These are phyloP conservation scores for Acridotheres tristis DNA, from an alignment of 2,797 vertebrate species.

Conservation along the genomic window DNA sequence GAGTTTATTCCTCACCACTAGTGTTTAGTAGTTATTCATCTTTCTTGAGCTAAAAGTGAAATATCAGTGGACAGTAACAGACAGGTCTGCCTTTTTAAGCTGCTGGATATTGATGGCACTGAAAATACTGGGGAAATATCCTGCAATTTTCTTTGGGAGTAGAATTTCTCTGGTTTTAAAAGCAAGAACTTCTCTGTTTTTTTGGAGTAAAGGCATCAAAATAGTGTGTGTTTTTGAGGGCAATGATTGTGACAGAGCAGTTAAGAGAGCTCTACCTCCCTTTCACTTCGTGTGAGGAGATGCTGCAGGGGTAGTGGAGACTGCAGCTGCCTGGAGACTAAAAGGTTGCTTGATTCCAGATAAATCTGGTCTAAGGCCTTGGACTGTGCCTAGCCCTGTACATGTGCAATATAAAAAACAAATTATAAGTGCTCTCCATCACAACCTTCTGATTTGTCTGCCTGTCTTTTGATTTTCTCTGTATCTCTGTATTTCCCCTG, in stretches of 20 bases:
- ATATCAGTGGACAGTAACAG: too few species aligned
- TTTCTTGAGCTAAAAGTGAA: not conserved
- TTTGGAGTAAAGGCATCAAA: not conserved
- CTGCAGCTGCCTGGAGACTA: not conserved
- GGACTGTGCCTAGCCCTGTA: not conserved
- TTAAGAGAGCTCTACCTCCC: not conserved
- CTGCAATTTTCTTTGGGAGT: not conserved
- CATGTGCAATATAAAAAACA: not conserved
- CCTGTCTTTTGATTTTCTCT: not conserved
- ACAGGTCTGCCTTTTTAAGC: not conserved
- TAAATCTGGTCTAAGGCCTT: not conserved
- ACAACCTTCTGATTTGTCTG: not conserved
- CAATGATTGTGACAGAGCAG: not conserved
- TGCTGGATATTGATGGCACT: not conserved
- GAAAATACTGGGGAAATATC: not conserved
- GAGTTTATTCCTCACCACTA: not conserved
- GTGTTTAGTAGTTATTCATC: not conserved
- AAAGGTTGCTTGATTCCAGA: not conserved
- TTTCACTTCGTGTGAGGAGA: rapidly evolving
- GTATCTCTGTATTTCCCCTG: not conserved
- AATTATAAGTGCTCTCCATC: not conserved
- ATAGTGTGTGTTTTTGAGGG: not conserved
- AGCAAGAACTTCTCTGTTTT: too few species aligned
- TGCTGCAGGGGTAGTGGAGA: rapidly evolving
- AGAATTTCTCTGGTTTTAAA: not conserved